phyloP scores from a whole-genome alignment of 2,797 vertebrate species.

The Naso thynnoides region DNA sequence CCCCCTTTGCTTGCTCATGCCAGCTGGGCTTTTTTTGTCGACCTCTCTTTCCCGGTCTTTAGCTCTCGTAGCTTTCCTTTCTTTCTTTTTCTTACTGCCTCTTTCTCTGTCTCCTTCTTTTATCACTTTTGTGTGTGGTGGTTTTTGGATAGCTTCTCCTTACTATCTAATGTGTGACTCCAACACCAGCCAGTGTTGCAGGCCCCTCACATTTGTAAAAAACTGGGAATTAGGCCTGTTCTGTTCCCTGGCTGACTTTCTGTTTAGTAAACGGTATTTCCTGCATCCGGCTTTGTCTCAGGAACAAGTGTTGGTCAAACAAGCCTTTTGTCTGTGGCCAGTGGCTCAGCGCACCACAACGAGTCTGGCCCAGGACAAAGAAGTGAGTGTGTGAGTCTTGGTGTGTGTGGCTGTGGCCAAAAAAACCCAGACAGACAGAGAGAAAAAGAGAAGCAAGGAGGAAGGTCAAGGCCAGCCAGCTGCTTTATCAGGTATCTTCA shows the following conservation, averaged over 20 bases:
- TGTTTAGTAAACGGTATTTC: conserved; percentile 81
- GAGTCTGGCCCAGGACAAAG: conserved; percentile 84
- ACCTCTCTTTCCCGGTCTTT: conserved; percentile 7
- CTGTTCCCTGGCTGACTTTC: conserved; percentile 55
- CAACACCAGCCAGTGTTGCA: conserved; percentile 52
- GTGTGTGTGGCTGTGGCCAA: conserved; percentile 30
- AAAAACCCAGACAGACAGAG: conserved; percentile 51
- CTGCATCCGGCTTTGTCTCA: conserved; percentile 87
- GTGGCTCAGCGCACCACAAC: conserved; percentile 83
- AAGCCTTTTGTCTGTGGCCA: conserved; percentile 88
- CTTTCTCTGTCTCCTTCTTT: background rate
- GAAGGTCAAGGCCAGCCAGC: conserved; percentile 72
- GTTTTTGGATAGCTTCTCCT: conserved; percentile 73
- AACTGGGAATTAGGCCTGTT: conserved; percentile 69
- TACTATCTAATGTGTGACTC: conserved; percentile 69
- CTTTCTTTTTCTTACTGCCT: conserved; percentile 14
- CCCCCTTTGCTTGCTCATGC: conserved; percentile 31
- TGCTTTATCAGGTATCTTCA: conserved; percentile 65
- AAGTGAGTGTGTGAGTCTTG: conserved; percentile 74
- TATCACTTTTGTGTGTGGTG: conserved; percentile 42
- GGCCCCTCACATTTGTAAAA: conserved; percentile 76
- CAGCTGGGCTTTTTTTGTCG: conserved; percentile 43
- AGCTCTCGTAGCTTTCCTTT: conserved; percentile 19
- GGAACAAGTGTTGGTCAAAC: conserved; percentile 90
- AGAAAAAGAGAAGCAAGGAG: conserved; percentile 40